Evolutionary conservation across 2,113 vertebrate species (phyloP).

Genomic region (Cariama cristata): DNA sequence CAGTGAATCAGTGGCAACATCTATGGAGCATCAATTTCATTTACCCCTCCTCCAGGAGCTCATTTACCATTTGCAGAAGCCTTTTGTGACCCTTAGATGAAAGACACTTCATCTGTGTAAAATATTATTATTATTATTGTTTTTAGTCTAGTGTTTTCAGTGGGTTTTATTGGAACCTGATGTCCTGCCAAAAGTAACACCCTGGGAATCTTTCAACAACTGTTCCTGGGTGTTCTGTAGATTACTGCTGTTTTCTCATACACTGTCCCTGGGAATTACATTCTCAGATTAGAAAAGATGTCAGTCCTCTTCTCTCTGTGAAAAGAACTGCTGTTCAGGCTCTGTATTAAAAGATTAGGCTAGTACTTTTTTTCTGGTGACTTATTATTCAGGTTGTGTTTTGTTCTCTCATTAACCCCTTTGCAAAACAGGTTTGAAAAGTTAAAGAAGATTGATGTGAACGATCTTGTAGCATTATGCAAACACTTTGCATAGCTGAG

Average conservation of each 20-base stretch:
- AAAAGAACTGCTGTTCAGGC: slow-evolving; percentile 12
- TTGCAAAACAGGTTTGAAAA: slow-evolving; percentile 2
- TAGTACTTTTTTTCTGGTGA: neutral
- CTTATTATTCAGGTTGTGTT: slow-evolving; percentile 1
- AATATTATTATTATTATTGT: neutral
- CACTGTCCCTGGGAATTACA: slow-evolving; percentile 16
- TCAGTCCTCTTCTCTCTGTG: neutral
- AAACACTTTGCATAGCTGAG: slow-evolving; percentile 4
- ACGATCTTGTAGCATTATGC: neutral
- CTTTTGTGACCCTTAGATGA: neutral
- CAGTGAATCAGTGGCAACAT: neutral
- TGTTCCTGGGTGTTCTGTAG: slow-evolving; percentile 64
- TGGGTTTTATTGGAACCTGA: slow-evolving; percentile 52
- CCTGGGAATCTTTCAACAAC: slow-evolving; percentile 53
- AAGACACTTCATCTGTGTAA: neutral
- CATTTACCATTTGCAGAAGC: neutral
- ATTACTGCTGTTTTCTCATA: slow-evolving; percentile 50
- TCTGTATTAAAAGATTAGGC: neutral
- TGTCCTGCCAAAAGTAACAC: slow-evolving; percentile 68
- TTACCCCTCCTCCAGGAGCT: neutral
- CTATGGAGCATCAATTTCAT: neutral
- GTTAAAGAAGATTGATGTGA: slow-evolving; percentile 22
- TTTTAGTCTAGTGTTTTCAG: slow-evolving; percentile 28
- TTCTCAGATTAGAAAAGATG: slow-evolving; percentile 30
- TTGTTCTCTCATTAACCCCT: slow-evolving; percentile 22